Evolutionary conservation across 2,113 vertebrate species (phyloP), one percentile per base, ranked within the genome.

Genomic region (Corythoichthys intestinalis): DNA sequence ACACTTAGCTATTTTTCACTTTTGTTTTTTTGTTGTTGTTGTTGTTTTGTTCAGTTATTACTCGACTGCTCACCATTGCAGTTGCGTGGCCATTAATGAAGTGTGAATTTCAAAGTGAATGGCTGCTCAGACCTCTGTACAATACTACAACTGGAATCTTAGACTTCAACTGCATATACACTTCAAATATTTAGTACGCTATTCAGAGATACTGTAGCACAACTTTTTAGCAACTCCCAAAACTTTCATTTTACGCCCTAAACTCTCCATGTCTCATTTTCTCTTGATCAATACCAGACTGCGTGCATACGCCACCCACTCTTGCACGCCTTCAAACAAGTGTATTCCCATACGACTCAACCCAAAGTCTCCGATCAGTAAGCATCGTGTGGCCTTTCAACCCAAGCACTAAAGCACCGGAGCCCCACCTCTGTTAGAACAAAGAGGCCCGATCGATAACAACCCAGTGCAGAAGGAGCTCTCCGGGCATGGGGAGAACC

Each of bases 371-470:
- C 87, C 85, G 88, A 90, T 91, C 89, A 90, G 88, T 81, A 82
- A 69, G 85, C 83, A 79, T 65, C 77, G 82, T 12, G 46, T 73
- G 82, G 73, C 87, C 81, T 85, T 86, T 88, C 78, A 86, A 86
- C 87, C 86, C 80, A 73, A 86, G 72, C 83, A 70, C 86, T 81
- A 88, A 89, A 86, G 82, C 88, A 88, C 84, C 76, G 70, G 84
- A 80, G 84, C 83, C 81, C 86, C 88, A 90, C 88, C 86, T 86
- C 82, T 87, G 67, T 86, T 79, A 85, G 86, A 89, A 87, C 79
- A 89, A 90, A 91, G 89, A 87, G 82, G 73, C 77, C 82, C 52
- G 78, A 90, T 93, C 91, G 83, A 93, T 92, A 91, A 75, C 80
- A 80, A 84, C 80, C 85, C 80, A 84, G 83, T 83, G 82, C 81